Evolutionary conservation across 2,888 invertebrate species (phyloP), one percentile per base, ranked within the genome.

Genomic region (Notodonta dromedarius): DNA sequence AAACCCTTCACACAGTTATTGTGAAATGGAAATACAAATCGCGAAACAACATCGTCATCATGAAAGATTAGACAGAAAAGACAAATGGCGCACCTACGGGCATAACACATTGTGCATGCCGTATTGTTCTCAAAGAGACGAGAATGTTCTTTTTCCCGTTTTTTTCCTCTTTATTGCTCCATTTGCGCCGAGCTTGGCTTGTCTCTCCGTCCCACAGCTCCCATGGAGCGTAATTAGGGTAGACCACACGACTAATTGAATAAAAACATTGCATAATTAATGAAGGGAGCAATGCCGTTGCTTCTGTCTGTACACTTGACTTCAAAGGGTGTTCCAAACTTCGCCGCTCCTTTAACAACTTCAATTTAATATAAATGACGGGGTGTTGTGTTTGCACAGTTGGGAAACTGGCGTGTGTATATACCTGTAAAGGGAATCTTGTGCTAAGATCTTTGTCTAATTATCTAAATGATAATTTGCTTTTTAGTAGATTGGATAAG

Each of bases 261-360:
- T 91, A 89, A 90, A 91, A 91, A 90, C 89, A 90, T 85, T 89
- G 86, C 82, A 89, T 90, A 88, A 90, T 89, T 88, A 88, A 89
- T 79, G 78, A 79, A 80, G 78, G 77, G 77, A 70, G 73, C 69
- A 67, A 69, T 71, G 69, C 70, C 65, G 60, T 55, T 63, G 64
- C 58, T 65, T 68, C 53, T 55, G 59, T 60, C 56, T 58, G 61
- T 65, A 67, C 59, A 69, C 66, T 69, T 68, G 58, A 60, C 69
- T 69, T 74, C 70, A 74, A 76, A 71, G 73, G 67, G 63, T 70
- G 67, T 66, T 73, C 54, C 52, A 69, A 77, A 74, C 69, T 76
- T 77, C 67, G 67, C 64, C 62, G 74, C 65, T 62, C 64, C 62
- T 62, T 66, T 63, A 68, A 63, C 64, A 68, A 68, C 72, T 71